These are phyloP conservation scores for Aurelia sp. DNA, from an alignment of 30 jellyfish, hydroid and myxozoan genomes.

Conservation along the genomic window DNA sequence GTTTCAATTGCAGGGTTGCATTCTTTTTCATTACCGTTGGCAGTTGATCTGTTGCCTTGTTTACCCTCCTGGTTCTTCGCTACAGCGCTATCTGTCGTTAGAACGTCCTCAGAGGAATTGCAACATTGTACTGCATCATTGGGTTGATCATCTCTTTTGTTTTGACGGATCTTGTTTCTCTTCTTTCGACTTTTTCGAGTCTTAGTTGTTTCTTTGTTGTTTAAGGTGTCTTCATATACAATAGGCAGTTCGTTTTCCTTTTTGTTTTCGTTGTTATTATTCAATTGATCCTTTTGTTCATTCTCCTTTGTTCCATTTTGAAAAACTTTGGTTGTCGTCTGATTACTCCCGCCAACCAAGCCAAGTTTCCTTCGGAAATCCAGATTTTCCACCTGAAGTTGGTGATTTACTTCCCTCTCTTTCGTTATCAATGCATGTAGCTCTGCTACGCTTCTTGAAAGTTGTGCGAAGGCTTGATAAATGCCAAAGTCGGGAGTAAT, in stretches of 20 bases:
- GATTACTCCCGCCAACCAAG: background rate
- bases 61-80: background rate
- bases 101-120: background rate
- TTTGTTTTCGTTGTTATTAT: background rate
- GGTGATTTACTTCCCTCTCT: no score
- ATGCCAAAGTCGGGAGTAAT: background rate
- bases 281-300: background rate
- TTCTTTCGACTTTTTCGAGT: background rate
- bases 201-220: background rate
- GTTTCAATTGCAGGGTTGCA: constrained; percentile 1
- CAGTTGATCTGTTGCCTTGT: background rate
- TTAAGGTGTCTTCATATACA: background rate
- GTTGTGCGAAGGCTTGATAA: no score
- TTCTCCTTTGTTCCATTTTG: background rate
- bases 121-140: background rate
- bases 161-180: background rate
- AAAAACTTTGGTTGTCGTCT: background rate
- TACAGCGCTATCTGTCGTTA: background rate
- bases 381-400: no score
- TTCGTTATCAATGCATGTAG: no score
- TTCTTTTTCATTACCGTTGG: background rate
- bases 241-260: background rate
- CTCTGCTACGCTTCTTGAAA: no score
- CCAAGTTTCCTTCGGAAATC: background rate
- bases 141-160: background rate